Evolutionary conservation across 1,140 invertebrate genomes (phyloP).

Genomic region (Stratiolaelaps scimitus): DNA sequence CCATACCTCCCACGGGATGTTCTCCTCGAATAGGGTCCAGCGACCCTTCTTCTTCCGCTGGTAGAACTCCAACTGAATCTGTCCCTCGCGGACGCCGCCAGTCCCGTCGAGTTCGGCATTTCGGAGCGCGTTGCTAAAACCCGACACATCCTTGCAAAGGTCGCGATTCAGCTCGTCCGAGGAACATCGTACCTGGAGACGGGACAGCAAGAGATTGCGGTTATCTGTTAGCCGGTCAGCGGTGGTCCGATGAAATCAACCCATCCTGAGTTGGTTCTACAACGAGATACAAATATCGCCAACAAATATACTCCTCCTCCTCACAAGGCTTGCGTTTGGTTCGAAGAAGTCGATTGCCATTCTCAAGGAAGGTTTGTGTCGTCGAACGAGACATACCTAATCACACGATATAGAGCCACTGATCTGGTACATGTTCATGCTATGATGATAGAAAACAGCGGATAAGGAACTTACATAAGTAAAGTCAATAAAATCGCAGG

Average conservation of each 20-base stretch:
- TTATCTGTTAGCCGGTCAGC: too few relatives aligned
- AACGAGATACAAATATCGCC: background rate
- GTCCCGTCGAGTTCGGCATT: conserved; percentile 41
- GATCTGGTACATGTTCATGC: background rate
- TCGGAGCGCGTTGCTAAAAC: conserved; percentile 70
- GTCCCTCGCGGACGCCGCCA: conserved; percentile 48
- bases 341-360: too few relatives aligned
- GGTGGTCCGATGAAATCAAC: too few relatives aligned
- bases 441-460: conserved; percentile 28
- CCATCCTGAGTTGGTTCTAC: background rate
- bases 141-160: conserved; percentile 64
- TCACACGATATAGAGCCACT: background rate
- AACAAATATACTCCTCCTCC: background rate
- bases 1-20: conserved; percentile 95
- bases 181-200: conserved; percentile 60
- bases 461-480: conserved; percentile 59
- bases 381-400: conserved; percentile 5
- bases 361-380: too few relatives aligned
- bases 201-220: background rate
- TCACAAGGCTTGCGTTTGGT: too few relatives aligned
- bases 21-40: conserved; percentile 67
- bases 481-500: conserved; percentile 93
- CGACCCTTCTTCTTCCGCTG: conserved; percentile 65
- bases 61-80: conserved; percentile 90
- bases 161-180: conserved; percentile 59